These are phyloP conservation scores for Monoplex corrugatus DNA, from an alignment of 2,888 invertebrate genomes.

Conservation along the genomic window DNA sequence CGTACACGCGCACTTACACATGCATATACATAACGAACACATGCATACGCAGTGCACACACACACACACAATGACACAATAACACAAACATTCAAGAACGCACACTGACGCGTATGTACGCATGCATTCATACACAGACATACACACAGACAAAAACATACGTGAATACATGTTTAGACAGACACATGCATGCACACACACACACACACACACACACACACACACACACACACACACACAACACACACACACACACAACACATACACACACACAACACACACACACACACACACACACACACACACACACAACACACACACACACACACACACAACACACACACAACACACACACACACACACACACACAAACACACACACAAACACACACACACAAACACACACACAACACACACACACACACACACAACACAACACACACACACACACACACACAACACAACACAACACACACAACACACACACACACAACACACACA, in stretches of 20 bases:
- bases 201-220: background rate
- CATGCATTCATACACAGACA: slow-evolving; percentile 22
- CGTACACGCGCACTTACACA: slow-evolving; percentile 17
- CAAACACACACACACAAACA: background rate
- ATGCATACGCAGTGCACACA: background rate
- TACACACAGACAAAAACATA: background rate
- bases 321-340: no score
- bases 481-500: background rate
- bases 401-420: background rate
- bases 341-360: no score
- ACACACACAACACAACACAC: background rate
- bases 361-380: no score
- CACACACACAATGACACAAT: background rate
- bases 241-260: no score
- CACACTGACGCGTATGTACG: background rate
- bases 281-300: no score
- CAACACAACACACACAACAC: no score
- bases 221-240: background rate
- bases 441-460: background rate
- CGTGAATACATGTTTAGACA: background rate
- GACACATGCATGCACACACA: background rate
- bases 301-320: no score
- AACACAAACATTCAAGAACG: background rate
- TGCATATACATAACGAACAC: background rate
- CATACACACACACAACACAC: background rate